These are phyloP conservation scores for Drosophila hydei DNA, from an alignment of 1,140 invertebrate species.

Conservation along the genomic window DNA sequence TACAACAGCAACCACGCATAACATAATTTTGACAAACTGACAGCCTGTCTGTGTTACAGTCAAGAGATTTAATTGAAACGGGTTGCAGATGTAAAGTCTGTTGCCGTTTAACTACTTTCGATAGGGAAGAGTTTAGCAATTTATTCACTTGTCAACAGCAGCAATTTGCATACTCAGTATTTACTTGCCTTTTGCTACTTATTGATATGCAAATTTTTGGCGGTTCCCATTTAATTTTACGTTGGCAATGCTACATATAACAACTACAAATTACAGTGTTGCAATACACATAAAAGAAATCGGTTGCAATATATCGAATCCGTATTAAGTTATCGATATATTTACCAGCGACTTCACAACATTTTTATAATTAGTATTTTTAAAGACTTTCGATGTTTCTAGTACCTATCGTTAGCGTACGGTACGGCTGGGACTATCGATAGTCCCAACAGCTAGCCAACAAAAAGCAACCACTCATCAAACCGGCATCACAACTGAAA, in stretches of 20 bases:
- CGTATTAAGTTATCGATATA: neutral
- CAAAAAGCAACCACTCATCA: slow-evolving; percentile 46
- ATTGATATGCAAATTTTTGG: neutral
- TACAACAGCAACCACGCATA: slow-evolving; percentile 28
- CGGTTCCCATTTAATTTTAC: slow-evolving; percentile 10
- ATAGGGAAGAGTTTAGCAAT: slow-evolving; percentile 46
- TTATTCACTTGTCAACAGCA: slow-evolving; percentile 43
- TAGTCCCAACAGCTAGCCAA: slow-evolving; percentile 12
- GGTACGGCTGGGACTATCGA: slow-evolving; percentile 6
- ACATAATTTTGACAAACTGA: slow-evolving; percentile 57
- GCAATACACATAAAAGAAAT: slow-evolving; percentile 8
- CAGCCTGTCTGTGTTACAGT: slow-evolving; percentile 15
- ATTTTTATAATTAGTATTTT: neutral
- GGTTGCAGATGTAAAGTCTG: slow-evolving; percentile 26
- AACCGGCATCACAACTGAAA: slow-evolving; percentile 44
- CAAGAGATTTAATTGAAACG: slow-evolving; percentile 56
- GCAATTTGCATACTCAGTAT: slow-evolving; percentile 21
- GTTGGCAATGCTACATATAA: slow-evolving; percentile 3
- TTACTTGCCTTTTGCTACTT: neutral
- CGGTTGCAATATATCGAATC: neutral
- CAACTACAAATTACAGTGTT: slow-evolving; percentile 9
- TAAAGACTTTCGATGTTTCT: neutral
- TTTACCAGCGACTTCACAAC: neutral
- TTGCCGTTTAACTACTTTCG: slow-evolving; percentile 38
- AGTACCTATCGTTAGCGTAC: neutral